phyloP scores from a whole-genome alignment of 2,888 invertebrate genomes.

The Zhuqinia jingwanae region DNA sequence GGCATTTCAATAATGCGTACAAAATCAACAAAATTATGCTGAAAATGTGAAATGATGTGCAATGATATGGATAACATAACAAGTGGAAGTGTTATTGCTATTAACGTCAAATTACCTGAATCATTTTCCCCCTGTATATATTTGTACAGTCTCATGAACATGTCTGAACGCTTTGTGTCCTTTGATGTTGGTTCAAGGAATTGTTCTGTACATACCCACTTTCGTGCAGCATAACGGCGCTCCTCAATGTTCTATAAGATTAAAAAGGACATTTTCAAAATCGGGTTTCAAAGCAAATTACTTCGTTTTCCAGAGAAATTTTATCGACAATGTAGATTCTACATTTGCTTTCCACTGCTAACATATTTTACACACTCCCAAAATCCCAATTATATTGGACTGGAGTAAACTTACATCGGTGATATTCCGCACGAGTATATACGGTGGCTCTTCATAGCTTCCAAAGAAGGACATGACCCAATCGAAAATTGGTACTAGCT shows the following conservation, averaged over 20 bases:
- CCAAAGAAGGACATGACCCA: slow-evolving; percentile 78
- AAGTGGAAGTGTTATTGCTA: too few species aligned
- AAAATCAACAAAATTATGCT: too few species aligned
- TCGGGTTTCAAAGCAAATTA: slow-evolving; percentile 8
- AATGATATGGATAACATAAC: not conserved
- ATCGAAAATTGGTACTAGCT: slow-evolving; percentile 77
- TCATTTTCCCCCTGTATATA: slow-evolving; percentile 79
- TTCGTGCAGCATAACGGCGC: slow-evolving; percentile 73
- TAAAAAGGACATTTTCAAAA: not conserved
- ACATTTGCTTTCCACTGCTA: too few species aligned
- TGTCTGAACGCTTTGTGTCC: slow-evolving; percentile 75
- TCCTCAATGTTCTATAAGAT: slow-evolving; percentile 75
- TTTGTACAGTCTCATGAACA: slow-evolving; percentile 76
- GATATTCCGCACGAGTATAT: slow-evolving; percentile 66
- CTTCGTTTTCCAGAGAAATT: not conserved
- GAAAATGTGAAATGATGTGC: too few species aligned
- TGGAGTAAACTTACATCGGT: slow-evolving; percentile 51
- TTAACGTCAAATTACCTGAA: too few species aligned
- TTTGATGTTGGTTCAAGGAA: slow-evolving; percentile 68
- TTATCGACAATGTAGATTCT: too few species aligned
- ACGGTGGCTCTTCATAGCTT: slow-evolving; percentile 76
- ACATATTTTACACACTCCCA: too few species aligned
- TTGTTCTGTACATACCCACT: slow-evolving; percentile 78
- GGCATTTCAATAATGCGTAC: too few species aligned
- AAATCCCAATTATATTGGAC: too few species aligned